A percentile compares a stretch with the other conserved stretches of the same genome.
These are phyloP conservation scores for Nephrocerus scutellatus DNA, from an alignment of 2,888 invertebrate genomes.

Conservation along the genomic window DNA sequence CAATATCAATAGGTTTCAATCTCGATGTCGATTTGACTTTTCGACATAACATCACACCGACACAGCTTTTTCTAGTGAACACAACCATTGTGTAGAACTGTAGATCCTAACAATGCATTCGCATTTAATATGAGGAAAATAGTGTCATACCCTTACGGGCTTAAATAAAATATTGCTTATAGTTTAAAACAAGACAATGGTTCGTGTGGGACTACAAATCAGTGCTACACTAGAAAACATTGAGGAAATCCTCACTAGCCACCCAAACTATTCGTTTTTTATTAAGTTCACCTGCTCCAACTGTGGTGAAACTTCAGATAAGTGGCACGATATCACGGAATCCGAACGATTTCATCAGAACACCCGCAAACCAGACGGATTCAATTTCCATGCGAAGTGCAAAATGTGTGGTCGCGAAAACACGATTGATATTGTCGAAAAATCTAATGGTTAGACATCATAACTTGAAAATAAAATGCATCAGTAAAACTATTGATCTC, in stretches of 20 bases:
- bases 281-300: conserved; percentile 76
- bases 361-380: conserved; percentile 70
- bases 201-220: conserved; percentile 76
- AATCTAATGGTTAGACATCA: conserved; percentile 54
- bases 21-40: too few species aligned
- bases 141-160: too few species aligned
- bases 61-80: too few species aligned
- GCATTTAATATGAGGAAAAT: too few species aligned
- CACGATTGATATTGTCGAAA: conserved; percentile 66
- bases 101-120: too few species aligned
- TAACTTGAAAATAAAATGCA: neutral
- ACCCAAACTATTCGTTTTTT: conserved; percentile 75
- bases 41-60: too few species aligned
- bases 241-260: conserved; percentile 65
- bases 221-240: conserved; percentile 74
- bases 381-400: conserved; percentile 75
- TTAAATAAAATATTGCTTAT: too few species aligned
- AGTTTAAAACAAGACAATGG: conserved; percentile 48
- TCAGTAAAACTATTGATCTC: neutral
- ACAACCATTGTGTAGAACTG: too few species aligned
- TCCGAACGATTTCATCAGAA: conserved; percentile 65
- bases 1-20: too few species aligned
- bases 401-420: conserved; percentile 84
- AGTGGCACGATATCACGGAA: conserved; percentile 77
- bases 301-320: conserved; percentile 77